Evolutionary conservation across 2,797 vertebrate species (phyloP), one percentile per base, ranked within the genome.

Genomic region (Bothrops alternatus): DNA sequence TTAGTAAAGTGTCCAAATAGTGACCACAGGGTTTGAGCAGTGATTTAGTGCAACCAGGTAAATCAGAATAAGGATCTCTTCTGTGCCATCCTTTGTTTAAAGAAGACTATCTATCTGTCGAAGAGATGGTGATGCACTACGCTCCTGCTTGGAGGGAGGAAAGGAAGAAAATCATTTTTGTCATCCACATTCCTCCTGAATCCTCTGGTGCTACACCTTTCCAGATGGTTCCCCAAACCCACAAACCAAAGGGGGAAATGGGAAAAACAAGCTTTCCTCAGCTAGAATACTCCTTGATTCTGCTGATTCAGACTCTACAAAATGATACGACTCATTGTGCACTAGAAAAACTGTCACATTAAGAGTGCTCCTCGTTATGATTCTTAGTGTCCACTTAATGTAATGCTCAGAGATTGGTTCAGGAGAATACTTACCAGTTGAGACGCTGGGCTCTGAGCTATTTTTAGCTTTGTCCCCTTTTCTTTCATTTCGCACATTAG

Each of bases 401-500:
- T 32, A 11, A 42, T n/a, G 93, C 88, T 78, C 85, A 90, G 0
- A 0, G 42, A 69, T 69, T 89, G 25, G 37, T 93, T 95, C 94
- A 63, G 47, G 37, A 82, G 42, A 50, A 92, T 58, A 97, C 96
- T 94, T 97, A 99, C 99, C 98, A 99, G 93, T 28, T 98, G 98
- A 73, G 97, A 95, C 86, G 99, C 98, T 28, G 97, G 95, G 93
- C 96, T 94, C n/a, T 98, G 98, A 96, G 97, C 97, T 96, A 99
- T 99, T 98, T 98, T 98, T 95, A 99, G 95, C 94, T 99, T 99
- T 96, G 98, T 98, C 37, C 98, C 98, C 95, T 99, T 99, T 96
- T 99, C 99, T 97, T 99, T 99, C 93, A 99, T 98, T 95, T 99
- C 99, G 94, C 98, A 98, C 97, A 99, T 98, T 92, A 99, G 96